phyloP scores from a whole-genome alignment of 2,797 vertebrate species.

The Scolopax rusticola region DNA sequence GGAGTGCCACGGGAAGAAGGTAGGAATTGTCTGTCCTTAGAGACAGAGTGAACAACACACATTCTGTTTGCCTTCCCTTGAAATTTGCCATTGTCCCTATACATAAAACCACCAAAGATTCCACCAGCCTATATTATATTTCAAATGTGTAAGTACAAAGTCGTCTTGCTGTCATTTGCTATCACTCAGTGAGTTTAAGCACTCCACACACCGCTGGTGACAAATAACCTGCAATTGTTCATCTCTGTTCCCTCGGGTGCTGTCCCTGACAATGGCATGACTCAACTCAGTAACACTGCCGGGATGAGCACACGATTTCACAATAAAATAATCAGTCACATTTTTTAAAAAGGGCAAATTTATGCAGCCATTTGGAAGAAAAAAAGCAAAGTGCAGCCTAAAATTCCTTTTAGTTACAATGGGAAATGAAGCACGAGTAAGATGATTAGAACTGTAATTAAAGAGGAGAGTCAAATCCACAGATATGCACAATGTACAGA shows the following conservation, averaged over 20 bases:
- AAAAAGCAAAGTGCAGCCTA: not conserved
- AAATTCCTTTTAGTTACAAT: constrained; percentile 43
- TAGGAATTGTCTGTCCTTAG: not conserved
- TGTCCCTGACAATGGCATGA: constrained; percentile 8
- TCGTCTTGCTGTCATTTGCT: not conserved
- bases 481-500: not conserved
- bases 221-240: constrained; percentile 11
- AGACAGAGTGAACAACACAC: not conserved
- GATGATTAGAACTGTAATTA: constrained; percentile 51
- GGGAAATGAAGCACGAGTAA: constrained; percentile 32
- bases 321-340: not conserved
- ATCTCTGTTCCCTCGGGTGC: not conserved
- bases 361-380: constrained; percentile 27
- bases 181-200: not conserved
- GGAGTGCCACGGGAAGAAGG: not conserved
- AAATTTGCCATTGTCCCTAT: not conserved
- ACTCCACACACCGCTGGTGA: not conserved
- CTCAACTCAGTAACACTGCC: not conserved
- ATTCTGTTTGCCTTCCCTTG: not conserved
- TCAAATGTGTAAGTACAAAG: not conserved
- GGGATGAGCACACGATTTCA: not conserved
- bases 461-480: constrained; percentile 9
- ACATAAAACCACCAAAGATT: not conserved
- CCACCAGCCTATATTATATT: not conserved
- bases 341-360: constrained; percentile 19